Evolutionary conservation across 1,140 invertebrate genomes (phyloP), one percentile per base, ranked within the genome.

Genomic region (Lordiphosa mommai): DNA sequence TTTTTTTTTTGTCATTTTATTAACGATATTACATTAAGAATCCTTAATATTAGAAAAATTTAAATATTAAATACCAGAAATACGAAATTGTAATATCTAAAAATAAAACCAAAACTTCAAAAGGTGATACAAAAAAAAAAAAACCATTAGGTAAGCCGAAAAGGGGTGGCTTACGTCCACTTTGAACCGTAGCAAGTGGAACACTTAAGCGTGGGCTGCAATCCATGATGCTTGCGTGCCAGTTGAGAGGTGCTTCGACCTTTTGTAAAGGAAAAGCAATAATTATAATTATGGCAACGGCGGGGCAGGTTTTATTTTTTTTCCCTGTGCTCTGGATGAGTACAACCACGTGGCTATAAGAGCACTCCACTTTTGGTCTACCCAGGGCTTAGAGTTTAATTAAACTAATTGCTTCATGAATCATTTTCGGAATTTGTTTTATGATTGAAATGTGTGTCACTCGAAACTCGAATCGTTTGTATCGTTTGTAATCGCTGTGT

Each of bases 391-490:
- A 14, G 32, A n/a, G 16, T 8, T 34, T 32, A 34, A 79, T 79
- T 80, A 69, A 65, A 69, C 43, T 80, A 68, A 79, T 74, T 70
- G 70, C 74, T 43, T 27, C 30, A n/a, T n/a, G n/a, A n/a, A n/a
- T n/a, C n/a, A n/a, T 64, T 61, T 69, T 51, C 60, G 58, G 71
- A 73, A 85, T 82, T 88, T 85, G 79, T 79, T 86, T 89, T 88
- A 89, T 89, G 88, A 89, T 89, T 89, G 88, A 89, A 89, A 89
- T 89, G 88, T 89, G 69, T 88, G 82, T 88, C 67, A 73, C 44
- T 71, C 86, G 85, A 44, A 58, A 41, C 13, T 13, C 23, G 23
- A 32, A 59, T 32, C 30, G 37, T 50, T 40, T 74, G 48, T 68
- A 14, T 27, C 23, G 23, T 27, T 7, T 27, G 23, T 27, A 61